Conservation (phyloP, 2,797 vertebrate genomes). For the Atherinosoma microstoma region DNA sequence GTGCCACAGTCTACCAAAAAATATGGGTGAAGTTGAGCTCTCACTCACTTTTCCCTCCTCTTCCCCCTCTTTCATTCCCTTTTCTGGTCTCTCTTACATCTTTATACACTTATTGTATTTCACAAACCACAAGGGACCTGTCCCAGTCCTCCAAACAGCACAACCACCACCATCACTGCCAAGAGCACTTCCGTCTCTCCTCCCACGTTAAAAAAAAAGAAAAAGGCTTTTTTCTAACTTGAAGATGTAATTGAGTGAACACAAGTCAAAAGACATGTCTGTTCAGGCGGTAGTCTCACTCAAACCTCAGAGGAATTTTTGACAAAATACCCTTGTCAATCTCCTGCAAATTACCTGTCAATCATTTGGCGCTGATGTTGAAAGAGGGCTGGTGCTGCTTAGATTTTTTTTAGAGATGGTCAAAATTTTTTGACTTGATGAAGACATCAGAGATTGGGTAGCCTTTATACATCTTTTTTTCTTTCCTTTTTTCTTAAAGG, state of each 20-base stretch:
- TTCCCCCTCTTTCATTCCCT: background rate
- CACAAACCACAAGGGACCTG: slow-evolving; percentile 45
- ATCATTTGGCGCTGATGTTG: slow-evolving; percentile 32
- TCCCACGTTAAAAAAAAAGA: slow-evolving; percentile 35
- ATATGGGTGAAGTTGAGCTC: slow-evolving; percentile 50
- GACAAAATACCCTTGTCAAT: slow-evolving; percentile 54
- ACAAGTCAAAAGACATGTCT: slow-evolving; percentile 26
- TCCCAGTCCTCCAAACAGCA: slow-evolving; percentile 40
- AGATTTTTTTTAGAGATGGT: slow-evolving; percentile 9
- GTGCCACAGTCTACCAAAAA: slow-evolving; percentile 25
- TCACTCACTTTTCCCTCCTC: background rate
- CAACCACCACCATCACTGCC: slow-evolving; percentile 58
- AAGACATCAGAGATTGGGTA: slow-evolving; percentile 30
- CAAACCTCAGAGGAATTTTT: slow-evolving; percentile 42
- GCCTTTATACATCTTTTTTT: slow-evolving; percentile 22
- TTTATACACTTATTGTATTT: slow-evolving; percentile 58
- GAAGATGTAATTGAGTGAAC: slow-evolving; percentile 43
- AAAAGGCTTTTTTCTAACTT: slow-evolving; percentile 48
- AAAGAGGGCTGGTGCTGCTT: background rate
- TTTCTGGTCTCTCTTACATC: slow-evolving; percentile 41
- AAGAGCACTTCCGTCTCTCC: slow-evolving; percentile 53
- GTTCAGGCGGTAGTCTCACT: slow-evolving; percentile 40
- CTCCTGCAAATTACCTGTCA: slow-evolving; percentile 66
- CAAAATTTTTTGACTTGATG: slow-evolving; percentile 33
- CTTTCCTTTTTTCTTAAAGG: background rate